Evolutionary conservation across 2,113 vertebrate species (phyloP).

Genomic region (Muscicapa adusta): DNA sequence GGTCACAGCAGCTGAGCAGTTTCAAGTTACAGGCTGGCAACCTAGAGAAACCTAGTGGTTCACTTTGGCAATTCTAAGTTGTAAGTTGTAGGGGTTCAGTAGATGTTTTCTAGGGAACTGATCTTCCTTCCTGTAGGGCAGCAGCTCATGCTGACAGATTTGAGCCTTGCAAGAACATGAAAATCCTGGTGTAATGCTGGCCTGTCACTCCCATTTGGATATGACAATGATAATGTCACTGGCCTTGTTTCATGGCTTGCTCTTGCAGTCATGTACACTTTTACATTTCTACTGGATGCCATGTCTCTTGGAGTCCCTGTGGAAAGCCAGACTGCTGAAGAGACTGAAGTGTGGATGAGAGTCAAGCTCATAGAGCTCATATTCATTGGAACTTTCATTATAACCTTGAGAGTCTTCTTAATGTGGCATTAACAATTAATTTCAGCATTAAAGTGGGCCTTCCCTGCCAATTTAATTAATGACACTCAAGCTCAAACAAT

Average conservation of each 20-base stretch:
- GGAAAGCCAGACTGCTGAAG: background rate
- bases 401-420: conserved; percentile 28
- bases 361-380: background rate
- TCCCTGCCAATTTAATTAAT: background rate
- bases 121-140: background rate
- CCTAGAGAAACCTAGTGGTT: background rate
- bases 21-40: background rate
- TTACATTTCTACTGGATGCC: background rate
- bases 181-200: background rate
- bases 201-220: background rate
- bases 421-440: conserved; percentile 21
- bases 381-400: background rate
- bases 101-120: background rate
- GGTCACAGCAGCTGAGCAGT: background rate
- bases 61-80: background rate
- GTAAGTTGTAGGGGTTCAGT: background rate
- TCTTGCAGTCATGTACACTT: background rate
- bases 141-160: background rate
- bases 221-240: background rate
- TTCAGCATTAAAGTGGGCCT: background rate
- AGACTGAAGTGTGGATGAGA: background rate
- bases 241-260: background rate
- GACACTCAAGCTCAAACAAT: background rate
- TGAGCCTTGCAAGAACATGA: background rate
- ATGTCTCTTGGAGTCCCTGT: background rate